Evolutionary conservation across 2,113 vertebrate genomes (phyloP), one percentile per base, ranked within the genome.

Genomic region (human (Homo sapiens)): DNA sequence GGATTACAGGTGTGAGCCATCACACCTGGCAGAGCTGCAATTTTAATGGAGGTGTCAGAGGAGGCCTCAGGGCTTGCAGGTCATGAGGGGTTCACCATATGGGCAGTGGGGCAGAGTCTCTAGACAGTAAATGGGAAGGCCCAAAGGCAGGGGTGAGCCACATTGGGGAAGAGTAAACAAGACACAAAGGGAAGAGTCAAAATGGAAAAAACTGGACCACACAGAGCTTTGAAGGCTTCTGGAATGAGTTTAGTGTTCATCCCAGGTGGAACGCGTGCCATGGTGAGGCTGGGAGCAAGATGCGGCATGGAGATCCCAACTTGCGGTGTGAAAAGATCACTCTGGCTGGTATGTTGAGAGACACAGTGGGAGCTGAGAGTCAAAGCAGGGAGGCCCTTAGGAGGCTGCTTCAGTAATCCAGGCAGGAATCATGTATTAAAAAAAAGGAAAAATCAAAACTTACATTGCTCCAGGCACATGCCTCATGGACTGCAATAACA

Each of bases 281-380:
- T 1, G 0, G 25, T 27, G 40, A 40, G 9, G 12, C 40, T 4
- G 20, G 0, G 30, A 25, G 14, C 3, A 25, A 13, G 13, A 38
- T 32, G 61, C 0, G 1, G n/a, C 0, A 0, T 3, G 27, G 18
- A 57, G 68, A 68, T 55, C 3, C 4, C 83, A 40, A 3, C 27
- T 23, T 27, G 2, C 4, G 4, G 5, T 43, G 68, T 55, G 8
- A 30, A 87, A 45, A 20, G 12, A 10, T 10, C 9, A 7, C 48
- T n/a, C 14, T 8, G 23, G 78, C 22, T 48, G 5, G 25, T 40
- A 0, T 11, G 17, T n/a, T 23, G 35, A n/a, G 43, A 17, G 0
- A 43, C 8, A 48, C 4, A 1, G 8, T 6, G 9, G 23, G n/a
- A n/a, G 20, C 1, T 23, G n/a, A 76, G 45, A 38, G 16, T 16